Conservation (phyloP, 2,113 vertebrate species). For the Eulemur rufifrons region DNA sequence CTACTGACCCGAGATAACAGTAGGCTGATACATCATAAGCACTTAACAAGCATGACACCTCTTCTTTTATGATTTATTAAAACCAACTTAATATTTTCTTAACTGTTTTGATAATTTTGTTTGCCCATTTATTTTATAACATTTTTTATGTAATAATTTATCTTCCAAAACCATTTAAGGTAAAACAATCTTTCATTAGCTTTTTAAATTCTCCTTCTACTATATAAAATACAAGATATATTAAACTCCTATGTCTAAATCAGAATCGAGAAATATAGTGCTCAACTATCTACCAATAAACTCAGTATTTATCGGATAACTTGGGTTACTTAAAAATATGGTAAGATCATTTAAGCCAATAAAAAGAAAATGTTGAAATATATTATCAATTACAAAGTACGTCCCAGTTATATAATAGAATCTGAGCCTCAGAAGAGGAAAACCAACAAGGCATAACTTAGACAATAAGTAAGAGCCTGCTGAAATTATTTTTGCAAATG, state of each 20-base stretch:
- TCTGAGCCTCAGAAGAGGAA: neutral
- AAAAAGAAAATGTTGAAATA: constrained; percentile 18
- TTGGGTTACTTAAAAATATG: neutral
- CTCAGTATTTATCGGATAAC: constrained; percentile 27
- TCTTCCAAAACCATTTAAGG: constrained; percentile 3
- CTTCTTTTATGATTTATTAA: neutral
- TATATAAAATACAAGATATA: constrained; percentile 15
- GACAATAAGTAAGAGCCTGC: neutral
- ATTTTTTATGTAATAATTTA: neutral
- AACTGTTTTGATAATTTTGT: neutral
- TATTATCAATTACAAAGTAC: constrained; percentile 19
- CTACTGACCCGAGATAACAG: neutral
- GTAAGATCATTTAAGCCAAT: constrained; percentile 1
- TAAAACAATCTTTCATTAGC: neutral
- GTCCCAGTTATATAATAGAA: neutral
- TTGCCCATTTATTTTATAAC: neutral
- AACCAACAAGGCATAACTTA: neutral
- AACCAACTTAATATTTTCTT: constrained; percentile 1
- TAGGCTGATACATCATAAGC: neutral
- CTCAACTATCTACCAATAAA: neutral
- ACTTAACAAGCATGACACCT: neutral
- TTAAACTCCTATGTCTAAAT: neutral
- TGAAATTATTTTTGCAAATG: constrained; percentile 21
- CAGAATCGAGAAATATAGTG: neutral
- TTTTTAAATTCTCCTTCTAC: constrained; percentile 13